phyloP scores from a whole-genome alignment of 2,797 vertebrate species.

The Cirrhinus molitorella region DNA sequence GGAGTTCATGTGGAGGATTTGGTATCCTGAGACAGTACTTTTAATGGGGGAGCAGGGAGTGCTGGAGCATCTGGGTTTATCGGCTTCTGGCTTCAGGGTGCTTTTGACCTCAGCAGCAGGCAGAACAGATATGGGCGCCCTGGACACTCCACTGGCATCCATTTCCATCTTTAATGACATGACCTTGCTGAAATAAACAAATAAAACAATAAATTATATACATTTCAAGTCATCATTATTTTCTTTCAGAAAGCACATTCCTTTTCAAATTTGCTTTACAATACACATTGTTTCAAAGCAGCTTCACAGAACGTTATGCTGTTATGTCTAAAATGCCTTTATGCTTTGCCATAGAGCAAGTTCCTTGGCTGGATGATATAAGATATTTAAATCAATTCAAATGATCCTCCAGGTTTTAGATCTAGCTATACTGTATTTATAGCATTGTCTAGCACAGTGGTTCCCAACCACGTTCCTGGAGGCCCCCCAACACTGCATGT shows the following conservation, averaged over 20 bases:
- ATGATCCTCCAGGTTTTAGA: background rate
- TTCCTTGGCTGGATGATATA: background rate
- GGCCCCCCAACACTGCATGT: too few species aligned
- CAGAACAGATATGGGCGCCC: slow-evolving; percentile 81
- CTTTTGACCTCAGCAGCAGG: slow-evolving; percentile 84
- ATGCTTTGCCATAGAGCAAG: background rate
- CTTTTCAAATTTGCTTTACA: too few species aligned
- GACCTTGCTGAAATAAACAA: slow-evolving; percentile 67
- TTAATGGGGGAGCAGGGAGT: slow-evolving; percentile 94
- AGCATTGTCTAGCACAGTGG: background rate
- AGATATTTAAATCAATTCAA: background rate
- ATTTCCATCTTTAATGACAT: slow-evolving; percentile 89
- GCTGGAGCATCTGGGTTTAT: slow-evolving; percentile 93
- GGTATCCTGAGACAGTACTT: slow-evolving; percentile 89
- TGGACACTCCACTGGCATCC: slow-evolving; percentile 88
- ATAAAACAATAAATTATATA: too few species aligned
- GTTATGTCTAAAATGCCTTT: background rate
- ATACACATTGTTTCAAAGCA: too few species aligned
- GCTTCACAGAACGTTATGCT: too few species aligned
- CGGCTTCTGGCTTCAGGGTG: slow-evolving; percentile 80
- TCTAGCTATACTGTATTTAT: background rate
- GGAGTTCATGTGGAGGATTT: slow-evolving; percentile 97
- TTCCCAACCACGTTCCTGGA: too few species aligned
- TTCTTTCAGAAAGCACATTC: too few species aligned
- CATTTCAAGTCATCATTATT: too few species aligned